phyloP scores from a whole-genome alignment of 2,888 invertebrate genomes.

The Zeuzera pyrina region DNA sequence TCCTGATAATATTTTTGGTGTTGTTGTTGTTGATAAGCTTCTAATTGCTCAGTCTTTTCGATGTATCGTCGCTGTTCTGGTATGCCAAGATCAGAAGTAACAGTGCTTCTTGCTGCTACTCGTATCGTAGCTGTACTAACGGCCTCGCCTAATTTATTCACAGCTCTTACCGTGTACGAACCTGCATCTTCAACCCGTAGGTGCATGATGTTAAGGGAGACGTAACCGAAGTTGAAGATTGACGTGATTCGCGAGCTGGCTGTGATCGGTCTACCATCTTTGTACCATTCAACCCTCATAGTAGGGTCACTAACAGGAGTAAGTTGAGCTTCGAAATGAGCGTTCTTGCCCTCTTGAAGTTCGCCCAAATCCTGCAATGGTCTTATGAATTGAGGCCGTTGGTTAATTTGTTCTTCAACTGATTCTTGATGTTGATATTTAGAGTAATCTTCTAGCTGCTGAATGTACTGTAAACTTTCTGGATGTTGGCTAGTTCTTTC shows the following conservation, averaged over 20 bases:
- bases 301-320: slow-evolving; percentile 94
- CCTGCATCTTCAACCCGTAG: slow-evolving; percentile 98
- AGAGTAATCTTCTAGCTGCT: slow-evolving; percentile 91
- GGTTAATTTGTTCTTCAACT: slow-evolving; percentile 84
- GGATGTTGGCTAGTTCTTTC: slow-evolving; percentile 93
- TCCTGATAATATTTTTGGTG: slow-evolving; percentile 87
- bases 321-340: slow-evolving; percentile 93
- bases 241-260: slow-evolving; percentile 98
- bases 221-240: slow-evolving; percentile 99
- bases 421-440: slow-evolving; percentile 89
- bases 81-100: slow-evolving; percentile 89
- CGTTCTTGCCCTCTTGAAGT: slow-evolving; percentile 91
- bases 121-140: slow-evolving; percentile 85
- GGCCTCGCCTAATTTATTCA: slow-evolving; percentile 92
- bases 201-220: slow-evolving; percentile 98
- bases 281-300: slow-evolving; percentile 96
- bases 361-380: slow-evolving; percentile 90
- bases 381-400: slow-evolving; percentile 90
- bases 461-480: slow-evolving; percentile 91
- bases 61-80: slow-evolving; percentile 93
- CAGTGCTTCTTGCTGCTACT: slow-evolving; percentile 85
- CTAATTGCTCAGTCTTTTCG: slow-evolving; percentile 91
- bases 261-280: slow-evolving; percentile 94
- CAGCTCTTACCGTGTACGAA: slow-evolving; percentile 92
- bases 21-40: slow-evolving; percentile 88